Evolutionary conservation across 1,140 invertebrate species (phyloP).

Genomic region (Acromyrmex heyeri): DNA sequence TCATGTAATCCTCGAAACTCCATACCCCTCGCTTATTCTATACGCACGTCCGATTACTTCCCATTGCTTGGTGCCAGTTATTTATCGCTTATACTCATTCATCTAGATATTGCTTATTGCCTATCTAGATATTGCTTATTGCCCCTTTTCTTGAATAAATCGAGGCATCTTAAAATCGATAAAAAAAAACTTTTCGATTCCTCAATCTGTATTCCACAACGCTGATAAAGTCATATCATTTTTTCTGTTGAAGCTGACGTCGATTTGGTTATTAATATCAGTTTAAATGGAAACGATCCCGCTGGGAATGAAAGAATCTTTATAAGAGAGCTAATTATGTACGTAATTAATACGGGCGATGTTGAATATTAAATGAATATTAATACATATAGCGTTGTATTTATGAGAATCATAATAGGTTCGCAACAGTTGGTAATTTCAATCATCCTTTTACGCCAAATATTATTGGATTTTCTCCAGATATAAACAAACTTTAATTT

Average conservation of each 20-base stretch:
- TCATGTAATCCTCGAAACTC: conserved; percentile 73
- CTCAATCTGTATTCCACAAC: background rate
- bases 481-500: conserved; percentile 42
- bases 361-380: conserved; percentile 43
- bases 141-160: conserved; percentile 11
- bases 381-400: background rate
- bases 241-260: background rate
- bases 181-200: background rate
- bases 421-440: conserved; percentile 43
- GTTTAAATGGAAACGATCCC: conserved; percentile 27
- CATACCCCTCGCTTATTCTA: conserved; percentile 1
- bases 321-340: conserved; percentile 44
- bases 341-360: conserved; percentile 36
- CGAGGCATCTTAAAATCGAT: background rate
- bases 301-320: conserved; percentile 23
- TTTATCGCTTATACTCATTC: conserved; percentile 37
- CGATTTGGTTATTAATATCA: background rate
- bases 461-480: background rate
- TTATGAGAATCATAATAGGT: conserved; percentile 26
- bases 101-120: background rate
- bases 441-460: background rate
- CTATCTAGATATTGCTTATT: background rate
- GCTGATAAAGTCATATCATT: background rate
- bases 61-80: background rate
- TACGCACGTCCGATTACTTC: conserved; percentile 40